phyloP scores from a whole-genome alignment of 2,888 invertebrate species.

The Carpatolechia fugitivella region DNA sequence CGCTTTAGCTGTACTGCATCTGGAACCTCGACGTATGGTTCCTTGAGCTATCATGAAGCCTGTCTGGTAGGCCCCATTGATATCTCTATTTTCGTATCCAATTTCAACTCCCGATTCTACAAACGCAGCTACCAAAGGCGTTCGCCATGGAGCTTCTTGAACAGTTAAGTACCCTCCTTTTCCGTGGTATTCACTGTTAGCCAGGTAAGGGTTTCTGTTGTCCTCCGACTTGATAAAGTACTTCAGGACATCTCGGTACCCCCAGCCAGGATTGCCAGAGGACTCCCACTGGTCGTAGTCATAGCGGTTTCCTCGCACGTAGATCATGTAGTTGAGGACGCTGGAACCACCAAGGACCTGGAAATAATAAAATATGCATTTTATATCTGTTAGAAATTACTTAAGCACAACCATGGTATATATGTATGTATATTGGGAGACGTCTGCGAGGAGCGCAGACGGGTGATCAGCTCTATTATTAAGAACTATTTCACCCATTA shows the following conservation, averaged over 20 bases:
- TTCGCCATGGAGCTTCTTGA: conserved; percentile 91
- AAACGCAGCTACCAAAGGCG: conserved; percentile 89
- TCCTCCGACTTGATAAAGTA: conserved; percentile 96
- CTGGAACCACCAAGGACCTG: conserved; percentile 92
- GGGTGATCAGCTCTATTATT: too few relatives aligned
- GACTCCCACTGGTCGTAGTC: conserved; percentile 95
- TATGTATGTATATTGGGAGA: too few relatives aligned
- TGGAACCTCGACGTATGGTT: conserved; percentile 86
- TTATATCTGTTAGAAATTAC: background rate
- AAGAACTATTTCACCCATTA: too few relatives aligned
- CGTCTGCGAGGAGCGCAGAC: too few relatives aligned
- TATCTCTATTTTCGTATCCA: conserved; percentile 90
- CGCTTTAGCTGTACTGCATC: conserved; percentile 93
- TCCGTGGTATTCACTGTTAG: conserved; percentile 83
- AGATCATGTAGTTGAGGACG: conserved; percentile 94
- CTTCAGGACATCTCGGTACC: conserved; percentile 88
- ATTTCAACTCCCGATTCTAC: conserved; percentile 89
- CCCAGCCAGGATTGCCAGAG: conserved; percentile 93
- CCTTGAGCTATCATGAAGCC: conserved; percentile 92
- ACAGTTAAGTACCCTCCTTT: conserved; percentile 87
- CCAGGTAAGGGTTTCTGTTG: conserved; percentile 90
- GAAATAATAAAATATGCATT: conserved; percentile 27
- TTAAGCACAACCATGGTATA: background rate
- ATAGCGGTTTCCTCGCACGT: conserved; percentile 89
- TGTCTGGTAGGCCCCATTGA: conserved; percentile 89